Evolutionary conservation across 2,888 invertebrate genomes (phyloP).

Genomic region (Phortica magna): DNA sequence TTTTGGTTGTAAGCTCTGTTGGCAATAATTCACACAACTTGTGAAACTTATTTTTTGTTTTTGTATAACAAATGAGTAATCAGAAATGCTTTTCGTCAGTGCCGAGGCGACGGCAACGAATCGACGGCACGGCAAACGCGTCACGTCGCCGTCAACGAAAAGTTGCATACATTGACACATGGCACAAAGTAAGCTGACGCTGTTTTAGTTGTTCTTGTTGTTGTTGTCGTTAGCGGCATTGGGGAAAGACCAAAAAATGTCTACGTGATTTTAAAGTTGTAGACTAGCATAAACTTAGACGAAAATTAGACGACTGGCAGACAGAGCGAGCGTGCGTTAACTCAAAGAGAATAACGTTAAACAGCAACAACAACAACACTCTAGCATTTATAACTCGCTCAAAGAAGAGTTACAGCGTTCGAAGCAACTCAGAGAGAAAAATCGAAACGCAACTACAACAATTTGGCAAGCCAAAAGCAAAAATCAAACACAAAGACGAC

Average conservation of each 20-base stretch:
- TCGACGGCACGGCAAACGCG: constrained; percentile 51
- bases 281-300: constrained; percentile 40
- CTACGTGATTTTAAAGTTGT: constrained; percentile 55
- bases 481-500: constrained; percentile 30
- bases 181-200: constrained; percentile 43
- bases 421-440: constrained; percentile 38
- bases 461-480: constrained; percentile 42
- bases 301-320: background rate
- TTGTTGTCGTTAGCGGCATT: constrained; percentile 34
- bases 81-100: constrained; percentile 37
- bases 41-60: constrained; percentile 53
- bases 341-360: no score
- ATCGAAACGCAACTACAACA: constrained; percentile 37
- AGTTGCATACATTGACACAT: constrained; percentile 26
- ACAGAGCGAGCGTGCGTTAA: no score
- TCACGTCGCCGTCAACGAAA: constrained; percentile 39
- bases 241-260: constrained; percentile 34
- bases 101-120: constrained; percentile 20
- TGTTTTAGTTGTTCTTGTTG: no score
- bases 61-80: constrained; percentile 41
- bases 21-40: constrained; percentile 61
- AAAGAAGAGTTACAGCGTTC: background rate
- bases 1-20: constrained; percentile 15
- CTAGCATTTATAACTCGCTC: background rate
- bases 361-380: background rate